phyloP scores from a whole-genome alignment of 1,140 invertebrate species.

The Melitaea cinxia region DNA sequence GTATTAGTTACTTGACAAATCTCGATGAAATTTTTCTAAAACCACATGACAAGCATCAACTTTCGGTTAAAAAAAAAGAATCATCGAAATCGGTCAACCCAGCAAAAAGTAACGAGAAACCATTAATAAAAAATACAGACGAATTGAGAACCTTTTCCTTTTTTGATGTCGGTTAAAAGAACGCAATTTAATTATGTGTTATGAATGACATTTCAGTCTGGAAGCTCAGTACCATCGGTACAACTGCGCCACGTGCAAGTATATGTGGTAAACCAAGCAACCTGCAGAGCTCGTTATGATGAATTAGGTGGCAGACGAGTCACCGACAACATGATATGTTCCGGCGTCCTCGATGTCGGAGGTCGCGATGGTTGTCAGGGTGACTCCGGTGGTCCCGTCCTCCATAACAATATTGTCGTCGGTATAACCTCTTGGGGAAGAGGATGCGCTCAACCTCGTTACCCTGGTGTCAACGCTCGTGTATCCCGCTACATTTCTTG shows the following conservation, averaged over 20 bases:
- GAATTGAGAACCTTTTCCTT: too few species aligned
- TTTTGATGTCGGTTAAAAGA: too few species aligned
- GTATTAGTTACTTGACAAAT: too few species aligned
- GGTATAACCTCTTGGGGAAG: conserved; percentile 82
- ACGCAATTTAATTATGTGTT: too few species aligned
- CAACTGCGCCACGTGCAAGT: conserved; percentile 38
- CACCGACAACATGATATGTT: conserved; percentile 39
- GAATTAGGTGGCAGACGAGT: conserved; percentile 7
- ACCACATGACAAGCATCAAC: too few species aligned
- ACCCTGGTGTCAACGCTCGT: conserved; percentile 70
- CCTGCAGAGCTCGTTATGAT: conserved; percentile 32
- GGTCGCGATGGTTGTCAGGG: conserved; percentile 54
- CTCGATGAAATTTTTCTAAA: too few species aligned
- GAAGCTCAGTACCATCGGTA: conserved; percentile 14
- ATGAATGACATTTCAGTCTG: conserved; percentile 15
- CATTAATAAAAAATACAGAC: too few species aligned
- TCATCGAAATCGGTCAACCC: too few species aligned
- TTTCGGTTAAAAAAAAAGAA: too few species aligned
- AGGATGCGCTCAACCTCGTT: conserved; percentile 72
- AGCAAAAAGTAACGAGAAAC: too few species aligned
- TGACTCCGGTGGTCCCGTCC: conserved; percentile 84
- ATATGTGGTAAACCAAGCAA: conserved; percentile 26
- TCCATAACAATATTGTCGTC: conserved; percentile 71
- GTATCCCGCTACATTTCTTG: conserved; percentile 44
- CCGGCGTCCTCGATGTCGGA: conserved; percentile 25